A percentile compares a stretch with the other conserved stretches of the same genome.
Conservation (phyloP, 92 coral and sea anemone species). For the Actinernus sp. region DNA sequence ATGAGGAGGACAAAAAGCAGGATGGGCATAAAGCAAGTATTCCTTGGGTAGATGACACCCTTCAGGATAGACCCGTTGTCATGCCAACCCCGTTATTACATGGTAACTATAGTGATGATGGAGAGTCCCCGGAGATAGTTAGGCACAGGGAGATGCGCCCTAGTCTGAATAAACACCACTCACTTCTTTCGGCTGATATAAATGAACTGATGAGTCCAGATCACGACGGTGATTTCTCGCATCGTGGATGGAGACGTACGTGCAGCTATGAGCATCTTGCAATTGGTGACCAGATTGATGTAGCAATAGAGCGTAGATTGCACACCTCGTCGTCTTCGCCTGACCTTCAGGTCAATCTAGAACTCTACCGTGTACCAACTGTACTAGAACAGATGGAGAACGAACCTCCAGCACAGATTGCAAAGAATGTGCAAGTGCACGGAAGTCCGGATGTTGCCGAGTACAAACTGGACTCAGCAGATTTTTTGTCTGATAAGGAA, state of each 20-base stretch:
- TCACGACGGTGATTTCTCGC: constrained; percentile 8
- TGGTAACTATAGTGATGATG: constrained; percentile 12
- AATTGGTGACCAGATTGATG: constrained; percentile 10
- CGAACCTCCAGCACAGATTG: constrained; percentile 49
- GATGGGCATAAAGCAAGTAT: not conserved
- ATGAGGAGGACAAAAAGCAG: constrained; percentile 17
- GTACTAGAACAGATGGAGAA: constrained; percentile 84
- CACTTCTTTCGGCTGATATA: constrained; percentile 23
- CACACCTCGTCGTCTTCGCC: constrained; percentile 31
- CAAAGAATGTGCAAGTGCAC: constrained; percentile 24
- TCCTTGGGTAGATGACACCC: constrained; percentile 52
- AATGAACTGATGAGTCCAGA: constrained; percentile 25
- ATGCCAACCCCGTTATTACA: constrained; percentile 36
- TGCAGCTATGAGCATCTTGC: constrained; percentile 37
- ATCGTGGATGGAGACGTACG: constrained; percentile 12
- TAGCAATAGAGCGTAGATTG: not conserved
- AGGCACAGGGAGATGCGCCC: constrained; percentile 21
- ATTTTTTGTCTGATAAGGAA: constrained; percentile 69
- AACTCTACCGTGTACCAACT: constrained; percentile 75
- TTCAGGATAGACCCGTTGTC: constrained; percentile 31
- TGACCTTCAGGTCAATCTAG: constrained; percentile 32
- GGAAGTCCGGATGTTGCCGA: constrained; percentile 70
- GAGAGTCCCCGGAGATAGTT: constrained; percentile 4
- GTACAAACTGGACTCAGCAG: constrained; percentile 80
- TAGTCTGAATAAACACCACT: constrained; percentile 16